These are phyloP conservation scores for Fabriciana adippe DNA, from an alignment of 2,888 invertebrate species.

Conservation along the genomic window DNA sequence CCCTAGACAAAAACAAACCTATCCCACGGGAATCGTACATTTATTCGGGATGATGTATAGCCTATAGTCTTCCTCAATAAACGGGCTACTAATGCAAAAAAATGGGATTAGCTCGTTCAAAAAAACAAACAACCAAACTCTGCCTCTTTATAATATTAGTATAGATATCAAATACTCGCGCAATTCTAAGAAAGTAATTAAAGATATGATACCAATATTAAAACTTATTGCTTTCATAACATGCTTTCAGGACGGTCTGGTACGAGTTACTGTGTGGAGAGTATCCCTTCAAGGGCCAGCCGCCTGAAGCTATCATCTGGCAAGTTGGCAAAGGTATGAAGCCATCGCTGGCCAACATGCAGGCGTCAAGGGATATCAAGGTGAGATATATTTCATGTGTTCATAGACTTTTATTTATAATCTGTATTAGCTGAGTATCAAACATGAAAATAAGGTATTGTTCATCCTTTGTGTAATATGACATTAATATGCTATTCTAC, in stretches of 20 bases:
- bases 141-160: too few species aligned
- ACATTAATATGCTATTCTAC: too few species aligned
- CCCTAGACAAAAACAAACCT: too few species aligned
- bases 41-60: too few species aligned
- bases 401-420: not conserved
- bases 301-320: conserved; percentile 98
- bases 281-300: conserved; percentile 97
- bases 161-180: too few species aligned
- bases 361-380: conserved; percentile 97
- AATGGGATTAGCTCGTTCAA: too few species aligned
- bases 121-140: too few species aligned
- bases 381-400: conserved; percentile 70
- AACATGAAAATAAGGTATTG: too few species aligned
- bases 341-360: conserved; percentile 95
- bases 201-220: not conserved
- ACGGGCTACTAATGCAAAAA: too few species aligned
- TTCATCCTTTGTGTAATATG: too few species aligned
- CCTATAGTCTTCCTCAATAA: too few species aligned
- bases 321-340: conserved; percentile 98
- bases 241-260: conserved; percentile 93
- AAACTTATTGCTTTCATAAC: conserved; percentile 35
- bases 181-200: not conserved
- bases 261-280: conserved; percentile 98
- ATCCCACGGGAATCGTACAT: too few species aligned
- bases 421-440: not conserved